These are phyloP conservation scores for Frankliniella fusca DNA, from an alignment of 2,888 invertebrate species.

Conservation along the genomic window DNA sequence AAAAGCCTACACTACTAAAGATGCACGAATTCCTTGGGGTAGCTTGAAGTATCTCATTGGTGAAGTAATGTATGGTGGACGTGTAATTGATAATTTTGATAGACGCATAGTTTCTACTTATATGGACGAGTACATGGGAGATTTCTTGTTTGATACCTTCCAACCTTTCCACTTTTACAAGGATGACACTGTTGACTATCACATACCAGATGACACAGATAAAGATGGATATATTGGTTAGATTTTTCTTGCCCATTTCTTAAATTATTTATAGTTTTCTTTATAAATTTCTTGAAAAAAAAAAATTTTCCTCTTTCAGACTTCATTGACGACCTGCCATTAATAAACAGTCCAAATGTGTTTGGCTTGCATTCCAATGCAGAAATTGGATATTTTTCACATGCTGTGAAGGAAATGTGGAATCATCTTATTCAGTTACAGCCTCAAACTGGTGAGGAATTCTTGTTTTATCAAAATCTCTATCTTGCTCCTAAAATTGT, in stretches of 20 bases:
- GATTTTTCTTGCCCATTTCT: slow-evolving; percentile 32
- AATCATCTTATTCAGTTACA: slow-evolving; percentile 78
- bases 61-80: slow-evolving; percentile 93
- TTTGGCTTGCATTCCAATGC: slow-evolving; percentile 93
- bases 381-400: slow-evolving; percentile 86
- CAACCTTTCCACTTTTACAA: slow-evolving; percentile 87
- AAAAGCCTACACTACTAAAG: slow-evolving; percentile 56
- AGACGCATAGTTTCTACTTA: slow-evolving; percentile 79
- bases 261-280: slow-evolving; percentile 20
- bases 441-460: slow-evolving; percentile 57
- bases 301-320: slow-evolving; percentile 50
- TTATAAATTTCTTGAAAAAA: background rate
- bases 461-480: too few species aligned
- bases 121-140: slow-evolving; percentile 93
- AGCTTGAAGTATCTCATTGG: slow-evolving; percentile 89
- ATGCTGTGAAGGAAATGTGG: slow-evolving; percentile 84
- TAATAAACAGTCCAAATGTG: slow-evolving; percentile 83
- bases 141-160: slow-evolving; percentile 86
- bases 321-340: slow-evolving; percentile 73
- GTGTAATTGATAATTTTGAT: slow-evolving; percentile 89
- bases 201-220: slow-evolving; percentile 64
- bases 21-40: slow-evolving; percentile 75
- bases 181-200: slow-evolving; percentile 70
- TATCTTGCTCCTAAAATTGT: too few species aligned
- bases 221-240: slow-evolving; percentile 69